phyloP scores from a whole-genome alignment of 2,888 invertebrate genomes.

The Iphiclides podalirius region DNA sequence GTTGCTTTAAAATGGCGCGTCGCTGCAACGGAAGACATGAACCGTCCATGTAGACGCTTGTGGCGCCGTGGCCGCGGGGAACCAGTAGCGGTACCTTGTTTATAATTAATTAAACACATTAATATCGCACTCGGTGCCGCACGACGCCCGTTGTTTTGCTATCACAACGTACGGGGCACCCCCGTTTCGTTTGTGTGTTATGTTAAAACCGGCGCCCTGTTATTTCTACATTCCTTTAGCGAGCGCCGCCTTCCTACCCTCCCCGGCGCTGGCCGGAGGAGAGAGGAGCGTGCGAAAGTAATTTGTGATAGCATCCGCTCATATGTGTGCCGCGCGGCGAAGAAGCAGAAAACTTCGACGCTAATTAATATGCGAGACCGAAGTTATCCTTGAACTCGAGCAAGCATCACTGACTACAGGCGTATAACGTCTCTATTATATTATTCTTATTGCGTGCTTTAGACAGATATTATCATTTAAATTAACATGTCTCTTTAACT shows the following conservation, averaged over 20 bases:
- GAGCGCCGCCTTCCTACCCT: constrained; percentile 30
- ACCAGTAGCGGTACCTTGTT: constrained; percentile 45
- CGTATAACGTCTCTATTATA: too few species aligned
- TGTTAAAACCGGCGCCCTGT: constrained; percentile 44
- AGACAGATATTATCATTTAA: too few species aligned
- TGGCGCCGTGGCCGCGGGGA: constrained; percentile 33
- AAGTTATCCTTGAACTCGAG: too few species aligned
- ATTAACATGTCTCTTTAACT: too few species aligned
- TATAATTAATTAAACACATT: constrained; percentile 59
- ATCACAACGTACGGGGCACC: constrained; percentile 38
- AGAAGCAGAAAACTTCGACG: background rate
- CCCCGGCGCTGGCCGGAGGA: constrained; percentile 27
- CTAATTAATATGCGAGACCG: background rate
- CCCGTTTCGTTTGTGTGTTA: constrained; percentile 38
- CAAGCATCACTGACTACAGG: too few species aligned
- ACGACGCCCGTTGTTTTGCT: constrained; percentile 47
- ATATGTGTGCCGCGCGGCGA: background rate
- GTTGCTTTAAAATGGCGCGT: too few species aligned
- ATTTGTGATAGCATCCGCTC: too few species aligned
- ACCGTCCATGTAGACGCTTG: too few species aligned
- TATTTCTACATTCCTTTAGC: constrained; percentile 43
- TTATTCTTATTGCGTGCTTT: too few species aligned
- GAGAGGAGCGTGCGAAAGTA: constrained; percentile 1
- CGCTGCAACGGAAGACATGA: too few species aligned
- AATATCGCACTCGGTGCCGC: constrained; percentile 40